Conservation (phyloP, 2,888 invertebrate genomes). For the Lamellibrachia columna region DNA sequence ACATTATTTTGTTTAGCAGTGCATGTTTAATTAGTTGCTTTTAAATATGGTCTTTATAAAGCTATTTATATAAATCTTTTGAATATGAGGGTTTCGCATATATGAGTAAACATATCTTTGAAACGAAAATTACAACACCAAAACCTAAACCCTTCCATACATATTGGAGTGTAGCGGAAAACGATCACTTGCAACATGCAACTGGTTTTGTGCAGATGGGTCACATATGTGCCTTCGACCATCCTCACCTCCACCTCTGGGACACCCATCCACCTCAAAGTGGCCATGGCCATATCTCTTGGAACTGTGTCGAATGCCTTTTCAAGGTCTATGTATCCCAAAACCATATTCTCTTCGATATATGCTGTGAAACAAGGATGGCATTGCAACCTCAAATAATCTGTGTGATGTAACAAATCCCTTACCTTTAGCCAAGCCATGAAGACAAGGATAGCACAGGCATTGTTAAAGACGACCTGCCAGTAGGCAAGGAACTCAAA, state of each 20-base stretch:
- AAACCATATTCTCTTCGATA: not conserved
- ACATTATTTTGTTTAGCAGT: not conserved
- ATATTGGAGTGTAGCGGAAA: too few relatives aligned
- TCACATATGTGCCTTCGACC: too few relatives aligned
- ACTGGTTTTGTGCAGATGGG: too few relatives aligned
- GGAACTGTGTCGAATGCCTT: too few relatives aligned
- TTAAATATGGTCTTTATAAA: not conserved
- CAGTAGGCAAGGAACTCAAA: slow-evolving; percentile 71
- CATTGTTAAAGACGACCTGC: slow-evolving; percentile 69
- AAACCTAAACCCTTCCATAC: not conserved
- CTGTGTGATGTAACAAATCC: not conserved
- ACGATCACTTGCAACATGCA: too few relatives aligned
- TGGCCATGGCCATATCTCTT: too few relatives aligned
- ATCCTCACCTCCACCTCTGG: too few relatives aligned
- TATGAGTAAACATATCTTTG: not conserved
- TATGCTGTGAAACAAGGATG: not conserved
- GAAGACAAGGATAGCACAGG: slow-evolving; percentile 71
- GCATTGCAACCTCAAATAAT: not conserved
- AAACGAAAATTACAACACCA: not conserved
- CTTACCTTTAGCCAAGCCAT: slow-evolving; percentile 73
- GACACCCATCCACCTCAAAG: too few relatives aligned
- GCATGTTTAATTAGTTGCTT: not conserved
- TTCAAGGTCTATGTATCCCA: too few relatives aligned
- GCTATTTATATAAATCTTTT: not conserved
- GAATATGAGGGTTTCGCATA: not conserved